phyloP scores from a whole-genome alignment of 2,797 vertebrate species.

The Percopsis omiscomaycus region DNA sequence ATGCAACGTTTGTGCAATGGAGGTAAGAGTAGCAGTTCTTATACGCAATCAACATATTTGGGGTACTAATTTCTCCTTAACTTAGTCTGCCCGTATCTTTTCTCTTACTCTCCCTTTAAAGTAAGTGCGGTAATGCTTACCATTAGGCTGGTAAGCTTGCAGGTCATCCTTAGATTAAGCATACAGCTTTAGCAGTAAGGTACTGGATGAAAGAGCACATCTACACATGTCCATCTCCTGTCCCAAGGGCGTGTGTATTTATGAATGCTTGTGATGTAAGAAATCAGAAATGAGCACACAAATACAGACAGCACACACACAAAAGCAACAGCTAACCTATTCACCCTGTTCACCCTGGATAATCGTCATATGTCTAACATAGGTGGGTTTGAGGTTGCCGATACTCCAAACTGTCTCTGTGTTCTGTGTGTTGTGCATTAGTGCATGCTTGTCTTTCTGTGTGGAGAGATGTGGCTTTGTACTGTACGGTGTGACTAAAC shows the following conservation, averaged over 20 bases:
- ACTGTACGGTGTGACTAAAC: neutral
- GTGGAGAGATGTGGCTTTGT: constrained; percentile 15
- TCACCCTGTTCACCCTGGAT: neutral
- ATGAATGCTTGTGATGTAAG: constrained; percentile 42
- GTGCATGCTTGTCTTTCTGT: constrained; percentile 40
- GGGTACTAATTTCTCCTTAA: neutral
- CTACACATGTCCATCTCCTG: constrained; percentile 28
- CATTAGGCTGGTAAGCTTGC: constrained; percentile 53
- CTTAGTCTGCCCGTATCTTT: constrained; percentile 4
- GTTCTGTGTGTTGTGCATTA: constrained; percentile 31
- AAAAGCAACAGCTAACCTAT: constrained; percentile 12
- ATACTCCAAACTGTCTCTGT: constrained; percentile 16
- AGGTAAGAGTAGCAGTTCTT: too few species aligned
- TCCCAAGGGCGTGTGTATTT: constrained; percentile 36
- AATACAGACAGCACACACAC: constrained; percentile 13
- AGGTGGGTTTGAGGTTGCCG: constrained; percentile 16
- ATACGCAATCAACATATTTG: neutral
- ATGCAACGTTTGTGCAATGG: too few species aligned
- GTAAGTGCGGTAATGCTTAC: constrained; percentile 26
- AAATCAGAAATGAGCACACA: constrained; percentile 38
- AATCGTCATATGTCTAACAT: constrained; percentile 19
- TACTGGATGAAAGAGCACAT: constrained; percentile 49
- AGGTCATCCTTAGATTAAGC: constrained; percentile 73
- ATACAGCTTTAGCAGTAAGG: constrained; percentile 60
- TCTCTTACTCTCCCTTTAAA: constrained; percentile 28